Evolutionary conservation across 2,113 vertebrate species (phyloP), one percentile per base, ranked within the genome.

Genomic region (Rhineura floridana): DNA sequence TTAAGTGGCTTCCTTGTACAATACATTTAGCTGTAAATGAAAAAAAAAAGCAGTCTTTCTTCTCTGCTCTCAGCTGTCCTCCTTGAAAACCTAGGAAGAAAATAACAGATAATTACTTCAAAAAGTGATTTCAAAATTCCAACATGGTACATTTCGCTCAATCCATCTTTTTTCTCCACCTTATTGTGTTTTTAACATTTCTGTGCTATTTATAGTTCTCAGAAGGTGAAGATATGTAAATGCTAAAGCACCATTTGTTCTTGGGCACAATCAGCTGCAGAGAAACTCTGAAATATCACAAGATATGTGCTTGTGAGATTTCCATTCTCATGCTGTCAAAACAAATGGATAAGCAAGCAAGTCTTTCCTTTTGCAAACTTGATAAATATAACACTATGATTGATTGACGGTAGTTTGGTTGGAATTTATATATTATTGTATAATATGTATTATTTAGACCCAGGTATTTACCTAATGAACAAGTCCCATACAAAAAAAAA

Each of bases 171-270:
- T 88, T 36, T 39, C 5, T 72, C 52, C 42, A 65, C 83, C 72
- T 76, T 88, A 83, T 39, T 88, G 81, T 88, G 80, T 83, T 83
- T 88, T 83, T 77, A 77, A 83, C 87, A 88, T 83, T 88, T 88
- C 70, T 88, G 25, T 88, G 80, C 70, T 88, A 88, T 88, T 88
- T 88, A 88, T 88, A 65, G 81, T 88, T 88, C 87, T 88, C 80
- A 67, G 70, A 88, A 88, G 87, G 87, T 88, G 87, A 88, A 67
- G 80, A 83, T 83, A 88, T 88, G 87, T 88, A 88, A 88, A 88
- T 88, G 80, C 25, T 76, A 88, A 83, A 83, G 70, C 46, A 39
- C 80, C 59, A 83, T 88, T 88, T 88, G 87, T 88, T 77, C 70
- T 65, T 76, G 55, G 55, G 87, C 55, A 83, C 55, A 83, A 88